These are phyloP conservation scores for Tridacna crocea DNA, from an alignment of 2,888 invertebrate genomes.

Conservation along the genomic window DNA sequence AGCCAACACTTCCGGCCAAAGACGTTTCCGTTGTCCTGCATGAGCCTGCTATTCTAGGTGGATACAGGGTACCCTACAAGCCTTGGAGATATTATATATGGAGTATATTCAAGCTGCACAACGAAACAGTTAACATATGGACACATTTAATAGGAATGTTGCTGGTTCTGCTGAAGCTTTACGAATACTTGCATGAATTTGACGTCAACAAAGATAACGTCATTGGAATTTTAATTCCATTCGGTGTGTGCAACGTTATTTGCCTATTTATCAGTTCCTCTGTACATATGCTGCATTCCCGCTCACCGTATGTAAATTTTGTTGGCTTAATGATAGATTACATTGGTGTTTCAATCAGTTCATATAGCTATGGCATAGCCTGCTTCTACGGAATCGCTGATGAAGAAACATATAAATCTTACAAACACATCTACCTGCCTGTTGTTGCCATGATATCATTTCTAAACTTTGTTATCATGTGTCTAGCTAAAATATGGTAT, in stretches of 20 bases:
- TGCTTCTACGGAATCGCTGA: conserved; percentile 60
- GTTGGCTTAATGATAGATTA: conserved; percentile 68
- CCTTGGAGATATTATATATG: conserved; percentile 74
- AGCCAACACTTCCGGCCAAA: conserved; percentile 59
- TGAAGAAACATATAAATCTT: conserved; percentile 35
- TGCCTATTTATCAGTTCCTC: conserved; percentile 56
- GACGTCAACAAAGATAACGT: conserved; percentile 70
- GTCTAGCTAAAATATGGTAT: conserved; percentile 58
- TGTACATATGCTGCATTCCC: conserved; percentile 65
- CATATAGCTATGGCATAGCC: conserved; percentile 62
- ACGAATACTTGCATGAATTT: conserved; percentile 64
- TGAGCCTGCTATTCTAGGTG: conserved; percentile 72
- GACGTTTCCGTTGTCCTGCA: conserved; percentile 72
- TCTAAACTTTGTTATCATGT: conserved; percentile 58
- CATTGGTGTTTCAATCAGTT: conserved; percentile 60
- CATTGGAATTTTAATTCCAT: conserved; percentile 65
- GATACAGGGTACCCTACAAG: conserved; percentile 70
- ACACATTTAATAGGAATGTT: conserved; percentile 72
- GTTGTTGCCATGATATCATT: conserved; percentile 51
- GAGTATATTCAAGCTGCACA: conserved; percentile 77
- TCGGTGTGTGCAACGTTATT: conserved; percentile 58
- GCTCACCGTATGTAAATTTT: conserved; percentile 61
- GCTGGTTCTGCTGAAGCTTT: conserved; percentile 59
- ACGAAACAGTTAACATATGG: conserved; percentile 79
- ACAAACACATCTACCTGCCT: conserved; percentile 48